These are phyloP conservation scores for Actinostola sp. DNA, from an alignment of 92 coral and sea anemone genomes.

Conservation along the genomic window DNA sequence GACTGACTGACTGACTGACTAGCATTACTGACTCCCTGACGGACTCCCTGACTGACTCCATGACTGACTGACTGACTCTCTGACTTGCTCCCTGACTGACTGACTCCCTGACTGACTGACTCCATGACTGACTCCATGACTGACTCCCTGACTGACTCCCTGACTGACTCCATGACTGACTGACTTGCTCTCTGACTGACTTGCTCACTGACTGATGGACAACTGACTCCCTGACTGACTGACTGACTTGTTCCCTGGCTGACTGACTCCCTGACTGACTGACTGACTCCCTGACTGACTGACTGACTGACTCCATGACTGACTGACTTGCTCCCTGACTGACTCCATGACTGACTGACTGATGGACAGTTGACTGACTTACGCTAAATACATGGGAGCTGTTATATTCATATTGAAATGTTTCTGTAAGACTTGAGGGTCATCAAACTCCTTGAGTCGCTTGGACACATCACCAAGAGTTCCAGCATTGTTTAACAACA, in stretches of 20 bases:
- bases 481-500: conserved; percentile 87
- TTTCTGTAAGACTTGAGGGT: conserved; percentile 32
- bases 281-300: too few relatives aligned
- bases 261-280: too few relatives aligned
- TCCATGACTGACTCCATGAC: too few relatives aligned
- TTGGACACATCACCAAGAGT: conserved; percentile 76
- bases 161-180: not conserved
- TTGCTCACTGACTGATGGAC: not conserved
- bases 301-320: not conserved
- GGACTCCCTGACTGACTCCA: not conserved
- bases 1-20: too few relatives aligned
- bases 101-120: too few relatives aligned
- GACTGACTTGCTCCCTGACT: not conserved
- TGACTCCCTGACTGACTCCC: too few relatives aligned
- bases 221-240: conserved; percentile 60
- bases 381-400: conserved; percentile 78
- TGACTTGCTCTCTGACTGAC: not conserved
- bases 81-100: conserved; percentile 27
- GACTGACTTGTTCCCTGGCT: too few relatives aligned
- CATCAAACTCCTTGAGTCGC: conserved; percentile 45
- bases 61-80: not conserved
- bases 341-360: not conserved
- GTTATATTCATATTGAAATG: conserved; percentile 74
- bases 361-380: conserved; percentile 27
- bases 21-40: too few relatives aligned